phyloP scores from a whole-genome alignment of 2,888 invertebrate genomes.

The Orthosia cruda region DNA sequence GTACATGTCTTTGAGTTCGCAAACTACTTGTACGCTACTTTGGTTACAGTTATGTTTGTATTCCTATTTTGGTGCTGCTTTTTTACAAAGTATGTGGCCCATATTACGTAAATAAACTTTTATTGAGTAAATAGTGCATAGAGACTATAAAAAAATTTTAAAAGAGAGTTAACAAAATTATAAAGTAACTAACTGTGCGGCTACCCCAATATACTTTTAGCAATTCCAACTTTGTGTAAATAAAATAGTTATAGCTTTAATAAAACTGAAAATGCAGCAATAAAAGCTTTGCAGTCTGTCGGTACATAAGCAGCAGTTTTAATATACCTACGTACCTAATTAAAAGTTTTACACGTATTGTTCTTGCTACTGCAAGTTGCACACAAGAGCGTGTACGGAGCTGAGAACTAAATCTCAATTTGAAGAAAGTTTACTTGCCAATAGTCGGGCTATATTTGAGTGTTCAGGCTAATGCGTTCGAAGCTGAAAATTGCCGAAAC shows the following conservation, averaged over 20 bases:
- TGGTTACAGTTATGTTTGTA: constrained; percentile 40
- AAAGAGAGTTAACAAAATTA: background rate
- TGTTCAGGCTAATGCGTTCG: constrained; percentile 35
- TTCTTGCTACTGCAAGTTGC: constrained; percentile 34
- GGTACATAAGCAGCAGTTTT: constrained; percentile 11
- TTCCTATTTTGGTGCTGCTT: constrained; percentile 13
- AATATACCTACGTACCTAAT: constrained; percentile 30
- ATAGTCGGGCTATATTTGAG: constrained; percentile 9
- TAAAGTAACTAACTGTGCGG: background rate
- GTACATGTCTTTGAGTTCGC: constrained; percentile 58
- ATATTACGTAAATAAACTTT: background rate
- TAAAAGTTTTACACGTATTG: constrained; percentile 50
- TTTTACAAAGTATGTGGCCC: background rate
- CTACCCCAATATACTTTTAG: constrained; percentile 1
- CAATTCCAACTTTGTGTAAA: constrained; percentile 1
- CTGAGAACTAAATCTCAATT: constrained; percentile 56
- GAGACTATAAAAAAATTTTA: background rate
- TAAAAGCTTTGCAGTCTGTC: constrained; percentile 4
- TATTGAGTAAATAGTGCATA: background rate
- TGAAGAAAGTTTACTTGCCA: constrained; percentile 53
- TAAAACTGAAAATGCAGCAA: constrained; percentile 2
- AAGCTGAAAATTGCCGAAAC: constrained; percentile 6
- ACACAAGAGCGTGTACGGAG: constrained; percentile 31
- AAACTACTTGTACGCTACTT: constrained; percentile 59
- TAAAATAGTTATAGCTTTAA: constrained; percentile 1